phyloP scores from a whole-genome alignment of 2,797 vertebrate genomes.

The Thalassophryne amazonica region DNA sequence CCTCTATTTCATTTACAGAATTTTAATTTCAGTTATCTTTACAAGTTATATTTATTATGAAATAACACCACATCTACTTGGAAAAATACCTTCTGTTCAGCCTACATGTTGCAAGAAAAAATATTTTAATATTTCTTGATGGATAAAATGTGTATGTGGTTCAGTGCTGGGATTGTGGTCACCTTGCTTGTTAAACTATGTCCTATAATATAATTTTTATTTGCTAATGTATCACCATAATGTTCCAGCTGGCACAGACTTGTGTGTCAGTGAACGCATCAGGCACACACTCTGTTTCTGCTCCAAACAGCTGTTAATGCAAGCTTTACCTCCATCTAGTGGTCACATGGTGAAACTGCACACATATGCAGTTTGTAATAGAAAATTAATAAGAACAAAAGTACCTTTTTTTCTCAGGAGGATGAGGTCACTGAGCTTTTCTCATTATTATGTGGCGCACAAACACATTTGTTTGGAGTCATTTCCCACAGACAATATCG shows the following conservation, averaged over 20 bases:
- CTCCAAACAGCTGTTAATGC: background rate
- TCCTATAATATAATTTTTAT: conserved; percentile 14
- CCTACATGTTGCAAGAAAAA: background rate
- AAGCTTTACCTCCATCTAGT: conserved; percentile 55
- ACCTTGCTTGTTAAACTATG: no score
- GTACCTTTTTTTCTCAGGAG: background rate
- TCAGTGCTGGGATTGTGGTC: conserved; percentile 2
- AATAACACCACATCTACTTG: background rate
- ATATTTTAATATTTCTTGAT: conserved; percentile 6
- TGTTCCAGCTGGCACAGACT: conserved; percentile 29
- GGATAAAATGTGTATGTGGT: background rate
- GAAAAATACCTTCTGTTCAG: conserved; percentile 4
- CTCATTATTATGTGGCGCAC: conserved; percentile 33
- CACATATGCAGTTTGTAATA: background rate
- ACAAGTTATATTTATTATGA: conserved; percentile 10
- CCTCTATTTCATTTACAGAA: conserved; percentile 38
- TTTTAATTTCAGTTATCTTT: conserved; percentile 31
- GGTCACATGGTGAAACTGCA: conserved; percentile 2
- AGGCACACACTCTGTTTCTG: background rate
- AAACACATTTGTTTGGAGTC: conserved; percentile 17
- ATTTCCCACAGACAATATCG: conserved; percentile 13
- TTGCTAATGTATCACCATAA: conserved; percentile 31
- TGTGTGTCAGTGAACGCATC: conserved; percentile 13
- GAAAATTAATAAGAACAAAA: background rate
- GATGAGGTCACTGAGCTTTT: background rate